These are phyloP conservation scores for Allophyes oxyacanthae DNA, from an alignment of 2,888 invertebrate genomes.

Conservation along the genomic window DNA sequence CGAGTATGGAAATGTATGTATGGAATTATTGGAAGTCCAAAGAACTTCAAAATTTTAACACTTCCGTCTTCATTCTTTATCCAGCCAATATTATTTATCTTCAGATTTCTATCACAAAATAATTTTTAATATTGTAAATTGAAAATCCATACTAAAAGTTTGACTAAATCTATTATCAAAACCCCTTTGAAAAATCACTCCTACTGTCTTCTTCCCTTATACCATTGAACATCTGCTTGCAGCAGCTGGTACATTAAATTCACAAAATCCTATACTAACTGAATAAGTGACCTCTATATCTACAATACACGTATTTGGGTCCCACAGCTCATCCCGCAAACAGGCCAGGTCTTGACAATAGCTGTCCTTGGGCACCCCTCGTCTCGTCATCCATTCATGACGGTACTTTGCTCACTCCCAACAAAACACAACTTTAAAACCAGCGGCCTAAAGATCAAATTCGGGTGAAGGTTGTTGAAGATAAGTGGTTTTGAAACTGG, in stretches of 20 bases:
- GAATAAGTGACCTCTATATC: slow-evolving; percentile 40
- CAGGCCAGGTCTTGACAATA: slow-evolving; percentile 78
- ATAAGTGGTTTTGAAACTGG: slow-evolving; percentile 40
- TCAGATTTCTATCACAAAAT: too few species aligned
- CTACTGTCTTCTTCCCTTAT: neutral
- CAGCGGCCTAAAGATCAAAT: slow-evolving; percentile 41
- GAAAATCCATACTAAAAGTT: too few species aligned
- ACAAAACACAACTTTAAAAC: slow-evolving; percentile 56
- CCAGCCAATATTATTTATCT: too few species aligned
- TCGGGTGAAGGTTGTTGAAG: slow-evolving; percentile 18
- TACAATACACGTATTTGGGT: slow-evolving; percentile 24
- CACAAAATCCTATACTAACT: slow-evolving; percentile 4
- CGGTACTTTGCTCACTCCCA: slow-evolving; percentile 41
- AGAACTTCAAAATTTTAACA: too few species aligned
- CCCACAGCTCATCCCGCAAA: slow-evolving; percentile 51
- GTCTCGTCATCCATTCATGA: slow-evolving; percentile 59
- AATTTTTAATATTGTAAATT: too few species aligned
- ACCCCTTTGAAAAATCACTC: too few species aligned
- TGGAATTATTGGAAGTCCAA: too few species aligned
- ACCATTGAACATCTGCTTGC: slow-evolving; percentile 19
- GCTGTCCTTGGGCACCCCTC: slow-evolving; percentile 84
- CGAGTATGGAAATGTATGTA: too few species aligned
- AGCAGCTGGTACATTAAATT: slow-evolving; percentile 17
- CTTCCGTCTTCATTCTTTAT: too few species aligned
- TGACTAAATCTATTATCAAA: too few species aligned